Base-by-base conservation (phyloP, 2,113 vertebrate genomes). In the Cacatua alba region DNA sequence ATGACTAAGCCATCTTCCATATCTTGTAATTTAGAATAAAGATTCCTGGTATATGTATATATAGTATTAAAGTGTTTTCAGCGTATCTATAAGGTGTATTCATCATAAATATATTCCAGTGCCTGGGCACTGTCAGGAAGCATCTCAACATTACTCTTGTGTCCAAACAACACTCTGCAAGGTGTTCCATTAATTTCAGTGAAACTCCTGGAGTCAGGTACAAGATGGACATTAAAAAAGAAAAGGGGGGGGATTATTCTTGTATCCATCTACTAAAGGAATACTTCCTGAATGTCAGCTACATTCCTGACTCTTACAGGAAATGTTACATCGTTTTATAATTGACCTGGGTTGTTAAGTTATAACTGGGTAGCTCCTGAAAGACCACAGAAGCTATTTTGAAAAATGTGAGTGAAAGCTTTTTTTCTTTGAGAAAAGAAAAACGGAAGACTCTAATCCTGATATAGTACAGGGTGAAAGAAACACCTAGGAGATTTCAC, bases 211-310 rank as follows among this genome's bases (percentile, higher is more conserved):
- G 25, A 65, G 18, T 65, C 62, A 94, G 46, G 33, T 59, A 43
- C n/a, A 57, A 65, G 33, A 74, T 1, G 4, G 48, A 44, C 13
- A 46, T 80, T 65, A 41, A 28, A 51, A 25, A 35, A 11, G 28
- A 17, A 9, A 5, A 9, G 0, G 1, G 4, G 4, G 16, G 2
- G 2, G 39, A 21, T 5, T 82, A 57, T 59, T 64, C 21, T 65
- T 77, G 28, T 55, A 8, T n/a, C 7, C 6, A 12, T 41, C n/a
- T 67, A 68, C 77, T 33, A 95, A 92, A 68, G n/a, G 10, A 86
- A 78, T 19, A 57, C 11, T 78, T 83, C 51, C 7, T 88, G 82
- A 76, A 57, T 14, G 17, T 18, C 23, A 72, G 37, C 49, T 77
- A n/a, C 16, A 86, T 39, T 39, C 39, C 39, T 39, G 39, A 11